These are phyloP conservation scores for Neomorphus geoffroyi DNA, from an alignment of 2,797 vertebrate genomes.

Conservation along the genomic window DNA sequence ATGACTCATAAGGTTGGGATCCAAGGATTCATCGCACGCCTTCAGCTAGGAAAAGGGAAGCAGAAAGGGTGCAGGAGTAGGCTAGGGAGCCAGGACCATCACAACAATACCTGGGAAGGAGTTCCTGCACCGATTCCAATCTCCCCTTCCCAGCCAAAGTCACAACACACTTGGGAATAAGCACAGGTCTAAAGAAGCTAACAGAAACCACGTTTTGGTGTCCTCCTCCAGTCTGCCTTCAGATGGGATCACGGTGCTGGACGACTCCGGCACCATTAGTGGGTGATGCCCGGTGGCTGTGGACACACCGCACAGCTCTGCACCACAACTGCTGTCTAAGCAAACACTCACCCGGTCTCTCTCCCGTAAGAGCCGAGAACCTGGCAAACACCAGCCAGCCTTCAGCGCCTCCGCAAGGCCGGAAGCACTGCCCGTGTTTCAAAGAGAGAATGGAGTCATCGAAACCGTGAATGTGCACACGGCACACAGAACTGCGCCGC, in stretches of 20 bases:
- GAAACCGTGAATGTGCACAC: neutral
- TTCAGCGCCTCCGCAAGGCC: neutral
- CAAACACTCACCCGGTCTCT: neutral
- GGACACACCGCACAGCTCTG: neutral
- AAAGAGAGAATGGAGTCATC: neutral
- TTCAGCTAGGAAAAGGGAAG: neutral
- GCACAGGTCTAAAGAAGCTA: neutral
- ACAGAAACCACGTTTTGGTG: neutral
- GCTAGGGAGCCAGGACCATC: neutral
- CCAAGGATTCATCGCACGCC: neutral
- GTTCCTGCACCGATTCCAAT: neutral
- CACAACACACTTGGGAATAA: neutral
- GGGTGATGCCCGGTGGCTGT: neutral
- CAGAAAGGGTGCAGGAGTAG: neutral
- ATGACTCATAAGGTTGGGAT: neutral
- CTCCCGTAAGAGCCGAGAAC: neutral
- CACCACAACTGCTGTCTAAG: neutral
- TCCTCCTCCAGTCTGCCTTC: neutral
- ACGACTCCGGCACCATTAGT: neutral
- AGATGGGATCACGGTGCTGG: neutral
- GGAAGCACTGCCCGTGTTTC: neutral
- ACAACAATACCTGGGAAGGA: neutral
- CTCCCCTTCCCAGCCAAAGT: neutral
- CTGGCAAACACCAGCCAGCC: neutral
- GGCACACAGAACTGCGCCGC: neutral